Evolutionary conservation across 2,888 invertebrate species (phyloP).

Genomic region (Trissolcus brochymenae): DNA sequence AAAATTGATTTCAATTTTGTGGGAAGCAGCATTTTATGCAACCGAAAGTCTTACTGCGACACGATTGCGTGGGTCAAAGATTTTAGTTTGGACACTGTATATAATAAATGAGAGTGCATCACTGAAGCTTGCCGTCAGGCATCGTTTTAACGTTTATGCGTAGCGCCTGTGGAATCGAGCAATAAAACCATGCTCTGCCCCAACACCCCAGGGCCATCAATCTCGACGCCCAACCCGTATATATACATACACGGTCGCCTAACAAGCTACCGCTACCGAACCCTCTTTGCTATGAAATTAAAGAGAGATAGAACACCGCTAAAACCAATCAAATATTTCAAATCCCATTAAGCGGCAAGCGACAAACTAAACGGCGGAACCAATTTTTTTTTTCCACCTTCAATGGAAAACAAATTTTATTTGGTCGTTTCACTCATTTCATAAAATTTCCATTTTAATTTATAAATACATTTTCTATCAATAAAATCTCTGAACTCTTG

Average conservation of each 20-base stretch:
- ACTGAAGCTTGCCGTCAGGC: constrained; percentile 57
- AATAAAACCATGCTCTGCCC: constrained; percentile 70
- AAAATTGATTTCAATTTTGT: too few species aligned
- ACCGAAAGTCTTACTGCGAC: neutral
- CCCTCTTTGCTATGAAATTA: constrained; percentile 56
- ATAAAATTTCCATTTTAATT: too few species aligned
- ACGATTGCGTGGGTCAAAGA: constrained; percentile 25
- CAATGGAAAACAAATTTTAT: neutral
- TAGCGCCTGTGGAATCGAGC: constrained; percentile 59
- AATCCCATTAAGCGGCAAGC: constrained; percentile 27
- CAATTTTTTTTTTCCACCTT: constrained; percentile 13
- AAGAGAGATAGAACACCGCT: constrained; percentile 48
- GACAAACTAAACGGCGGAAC: constrained; percentile 20
- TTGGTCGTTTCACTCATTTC: too few species aligned
- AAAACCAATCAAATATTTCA: constrained; percentile 51
- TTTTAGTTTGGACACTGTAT: constrained; percentile 47
- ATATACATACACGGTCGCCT: constrained; percentile 52
- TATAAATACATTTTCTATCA: too few species aligned
- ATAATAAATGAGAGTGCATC: constrained; percentile 62
- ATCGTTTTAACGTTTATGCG: constrained; percentile 60
- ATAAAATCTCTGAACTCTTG: too few species aligned
- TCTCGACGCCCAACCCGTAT: constrained; percentile 63
- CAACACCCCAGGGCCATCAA: constrained; percentile 67
- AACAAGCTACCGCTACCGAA: constrained; percentile 55
- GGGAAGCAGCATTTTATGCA: too few species aligned